Base-by-base conservation (phyloP, 2,113 vertebrate species). In the Phrynocephalus versicolor region DNA sequence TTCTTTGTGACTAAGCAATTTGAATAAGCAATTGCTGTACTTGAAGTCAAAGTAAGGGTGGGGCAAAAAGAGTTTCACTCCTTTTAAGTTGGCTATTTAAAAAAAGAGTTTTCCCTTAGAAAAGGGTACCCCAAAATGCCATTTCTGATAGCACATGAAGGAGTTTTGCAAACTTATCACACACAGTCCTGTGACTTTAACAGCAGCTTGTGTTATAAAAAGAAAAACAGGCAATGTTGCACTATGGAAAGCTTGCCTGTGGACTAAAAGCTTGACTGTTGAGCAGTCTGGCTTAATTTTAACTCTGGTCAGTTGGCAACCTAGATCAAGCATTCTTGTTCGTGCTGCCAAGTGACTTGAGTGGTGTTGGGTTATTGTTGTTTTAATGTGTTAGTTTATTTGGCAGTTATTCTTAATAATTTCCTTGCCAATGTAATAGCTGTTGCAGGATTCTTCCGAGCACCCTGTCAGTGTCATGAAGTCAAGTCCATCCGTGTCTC, bases 401-500 rank as follows among this genome's bases (percentile, higher is more conserved):
- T 86, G 74, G 60, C 71, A 79, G 35, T 23, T 35, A n/a, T 79
- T 76, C 87, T 27, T 57, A 82, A 81, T 79, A 65, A 88, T 72
- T 87, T 81, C 60, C 84, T 58, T 21, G 51, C 86, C 81, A 75
- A 19, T 84, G 60, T 70, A 89, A 67, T 39, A 88, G 58, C 35
- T 86, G 12, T 1, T 12, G 2, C 45, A 64, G 89, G 18, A 71
- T 7, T 37, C 78, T 83, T 88, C 60, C 76, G 86, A 81, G 2
- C 1, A 25, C n/a, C 30, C 81, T 3, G 82, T 58, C 88, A 80
- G 69, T 23, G 35, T 27, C 6, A 67, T 25, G 85, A 45, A 30
- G 45, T 3, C 7, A 82, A 55, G 64, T 86, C 86, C 64, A 2
- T 39, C 90, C 25, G n/a, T 82, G 0, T 64, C 80, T 67, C 82